These are phyloP conservation scores for Python bivittatus DNA, from an alignment of 2,113 vertebrate genomes.

Conservation along the genomic window DNA sequence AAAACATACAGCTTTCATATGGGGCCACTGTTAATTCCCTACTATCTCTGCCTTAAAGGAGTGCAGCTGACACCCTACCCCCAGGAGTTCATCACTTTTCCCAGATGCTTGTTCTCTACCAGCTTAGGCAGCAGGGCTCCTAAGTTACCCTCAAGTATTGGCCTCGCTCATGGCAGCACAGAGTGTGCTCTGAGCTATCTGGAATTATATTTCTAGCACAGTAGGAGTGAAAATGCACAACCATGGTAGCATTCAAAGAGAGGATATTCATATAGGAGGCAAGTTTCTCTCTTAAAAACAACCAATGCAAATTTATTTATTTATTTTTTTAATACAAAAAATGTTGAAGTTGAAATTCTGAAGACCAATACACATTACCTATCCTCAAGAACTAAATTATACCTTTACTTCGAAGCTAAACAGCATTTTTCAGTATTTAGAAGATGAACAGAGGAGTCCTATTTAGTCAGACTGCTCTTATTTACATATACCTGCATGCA, in stretches of 20 bases:
- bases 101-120: constrained; percentile 68
- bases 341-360: constrained; percentile 19
- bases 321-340: constrained; percentile 33
- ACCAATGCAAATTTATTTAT: constrained; percentile 46
- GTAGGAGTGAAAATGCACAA: constrained; percentile 56
- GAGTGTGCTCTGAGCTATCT: constrained; percentile 56
- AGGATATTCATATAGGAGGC: constrained; percentile 40
- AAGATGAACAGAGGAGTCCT: neutral
- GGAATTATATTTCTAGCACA: constrained; percentile 67
- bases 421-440: neutral
- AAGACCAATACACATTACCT: constrained; percentile 24
- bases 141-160: constrained; percentile 63
- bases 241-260: constrained; percentile 57
- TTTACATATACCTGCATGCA: neutral
- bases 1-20: constrained; percentile 59
- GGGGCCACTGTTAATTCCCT: constrained; percentile 71
- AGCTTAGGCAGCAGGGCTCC: constrained; percentile 64
- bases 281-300: constrained; percentile 47
- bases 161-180: constrained; percentile 53
- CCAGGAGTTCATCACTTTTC: constrained; percentile 67
- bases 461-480: neutral
- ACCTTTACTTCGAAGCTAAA: neutral
- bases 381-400: constrained; percentile 4
- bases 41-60: constrained; percentile 62
- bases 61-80: constrained; percentile 71